Conservation (phyloP, 2,113 vertebrate species). For the Orcinus orca region DNA sequence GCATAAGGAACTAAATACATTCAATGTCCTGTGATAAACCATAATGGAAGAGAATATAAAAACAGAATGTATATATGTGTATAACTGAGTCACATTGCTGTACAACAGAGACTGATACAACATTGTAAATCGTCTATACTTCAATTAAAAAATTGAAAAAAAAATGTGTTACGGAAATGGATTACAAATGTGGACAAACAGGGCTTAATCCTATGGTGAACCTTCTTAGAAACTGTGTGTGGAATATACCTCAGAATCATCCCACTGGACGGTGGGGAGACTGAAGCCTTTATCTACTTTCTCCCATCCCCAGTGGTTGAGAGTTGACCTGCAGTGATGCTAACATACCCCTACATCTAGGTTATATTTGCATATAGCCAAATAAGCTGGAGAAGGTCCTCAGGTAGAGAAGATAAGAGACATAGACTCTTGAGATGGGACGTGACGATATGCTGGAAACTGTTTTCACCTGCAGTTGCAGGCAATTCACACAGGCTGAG, state of each 20-base stretch:
- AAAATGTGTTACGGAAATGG: not conserved
- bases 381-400: not conserved
- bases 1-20: not conserved
- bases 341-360: not conserved
- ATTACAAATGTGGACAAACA: not conserved
- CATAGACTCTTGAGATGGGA: not conserved
- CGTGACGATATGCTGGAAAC: not conserved
- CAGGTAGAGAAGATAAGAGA: not conserved
- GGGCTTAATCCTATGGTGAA: not conserved
- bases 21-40: not conserved
- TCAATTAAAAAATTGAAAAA: not conserved
- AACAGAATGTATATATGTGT: not conserved
- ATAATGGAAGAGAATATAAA: not conserved
- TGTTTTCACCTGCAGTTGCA: not conserved
- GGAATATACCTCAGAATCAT: not conserved
- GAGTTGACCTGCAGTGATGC: not conserved
- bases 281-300: not conserved
- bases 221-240: not conserved
- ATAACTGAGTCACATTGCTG: not conserved
- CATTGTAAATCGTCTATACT: not conserved
- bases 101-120: not conserved
- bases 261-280: too few relatives aligned
- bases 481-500: not conserved
- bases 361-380: not conserved
- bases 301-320: accelerated